These are phyloP conservation scores for Lepidiolamprologus cunningtoni DNA, from an alignment of 2,113 vertebrate genomes.

Conservation along the genomic window DNA sequence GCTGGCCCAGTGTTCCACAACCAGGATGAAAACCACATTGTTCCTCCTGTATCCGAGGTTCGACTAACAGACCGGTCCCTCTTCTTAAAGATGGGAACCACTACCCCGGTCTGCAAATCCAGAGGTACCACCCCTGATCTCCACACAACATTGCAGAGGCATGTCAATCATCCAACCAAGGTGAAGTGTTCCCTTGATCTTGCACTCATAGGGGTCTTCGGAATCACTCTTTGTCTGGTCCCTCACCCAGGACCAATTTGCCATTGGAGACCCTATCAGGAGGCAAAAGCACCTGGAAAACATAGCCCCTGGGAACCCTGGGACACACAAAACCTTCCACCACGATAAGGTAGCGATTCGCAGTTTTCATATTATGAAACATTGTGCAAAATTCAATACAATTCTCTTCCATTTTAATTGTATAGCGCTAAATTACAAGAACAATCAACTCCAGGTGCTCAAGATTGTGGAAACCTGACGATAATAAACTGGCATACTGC, in stretches of 20 bases:
- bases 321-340: neutral
- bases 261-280: neutral
- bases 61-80: accelerated
- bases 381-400: neutral
- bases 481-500: neutral
- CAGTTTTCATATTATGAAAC: neutral
- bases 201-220: neutral
- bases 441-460: neutral
- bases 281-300: neutral
- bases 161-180: accelerated
- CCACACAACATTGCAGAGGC: neutral
- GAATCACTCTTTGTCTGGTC: neutral
- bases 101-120: neutral
- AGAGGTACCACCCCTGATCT: neutral
- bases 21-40: neutral
- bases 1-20: neutral
- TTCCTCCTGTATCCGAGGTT: neutral
- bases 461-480: neutral
- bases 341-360: accelerated
- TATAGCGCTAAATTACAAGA: neutral
- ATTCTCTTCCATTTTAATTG: neutral
- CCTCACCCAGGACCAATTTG: neutral
- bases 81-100: neutral
- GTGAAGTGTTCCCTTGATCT: neutral
- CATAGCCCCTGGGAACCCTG: neutral